Evolutionary conservation across 2,113 vertebrate genomes (phyloP).

Genomic region (Chaetops frenatus): DNA sequence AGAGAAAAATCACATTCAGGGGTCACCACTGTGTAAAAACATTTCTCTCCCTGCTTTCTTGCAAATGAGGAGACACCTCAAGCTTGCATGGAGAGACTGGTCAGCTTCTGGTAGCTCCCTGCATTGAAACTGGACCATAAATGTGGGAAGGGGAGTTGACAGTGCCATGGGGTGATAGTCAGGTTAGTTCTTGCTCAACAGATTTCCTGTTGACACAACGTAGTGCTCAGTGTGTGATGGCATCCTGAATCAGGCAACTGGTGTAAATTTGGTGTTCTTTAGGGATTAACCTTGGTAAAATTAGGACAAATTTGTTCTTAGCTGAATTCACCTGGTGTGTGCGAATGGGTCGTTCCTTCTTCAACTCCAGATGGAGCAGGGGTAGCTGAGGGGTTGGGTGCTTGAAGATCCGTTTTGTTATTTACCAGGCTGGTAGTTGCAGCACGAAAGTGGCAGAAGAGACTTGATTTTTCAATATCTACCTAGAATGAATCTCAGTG

Average conservation of each 20-base stretch:
- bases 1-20: neutral
- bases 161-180: neutral
- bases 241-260: neutral
- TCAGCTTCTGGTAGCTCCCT: neutral
- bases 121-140: neutral
- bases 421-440: neutral
- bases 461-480: neutral
- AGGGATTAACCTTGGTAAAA: neutral
- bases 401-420: neutral
- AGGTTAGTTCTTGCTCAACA: constrained; percentile 15
- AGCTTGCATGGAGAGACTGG: neutral
- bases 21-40: neutral
- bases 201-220: neutral
- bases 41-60: neutral
- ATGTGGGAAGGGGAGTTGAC: neutral
- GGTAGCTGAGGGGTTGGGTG: neutral
- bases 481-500: neutral
- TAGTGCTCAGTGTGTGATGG: neutral
- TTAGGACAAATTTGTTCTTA: neutral
- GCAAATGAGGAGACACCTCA: neutral
- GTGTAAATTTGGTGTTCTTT: neutral
- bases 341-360: neutral
- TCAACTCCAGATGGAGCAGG: neutral
- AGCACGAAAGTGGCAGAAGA: neutral
- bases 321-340: neutral